Evolutionary conservation across 2,888 invertebrate genomes (phyloP).

Genomic region (Agapetus fuscipes): DNA sequence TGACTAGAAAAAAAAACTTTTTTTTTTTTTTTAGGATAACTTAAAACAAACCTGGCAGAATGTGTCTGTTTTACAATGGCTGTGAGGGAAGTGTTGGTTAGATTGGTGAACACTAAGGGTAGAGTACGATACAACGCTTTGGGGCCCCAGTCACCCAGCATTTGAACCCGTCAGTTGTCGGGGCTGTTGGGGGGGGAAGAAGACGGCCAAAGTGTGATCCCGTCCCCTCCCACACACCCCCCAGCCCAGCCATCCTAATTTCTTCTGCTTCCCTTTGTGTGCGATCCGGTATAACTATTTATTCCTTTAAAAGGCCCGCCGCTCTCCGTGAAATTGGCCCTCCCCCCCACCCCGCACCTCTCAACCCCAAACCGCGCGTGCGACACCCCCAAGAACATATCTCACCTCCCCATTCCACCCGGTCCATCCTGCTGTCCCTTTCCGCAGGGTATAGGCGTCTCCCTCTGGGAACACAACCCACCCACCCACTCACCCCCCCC

Average conservation of each 20-base stretch:
- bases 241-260: slow-evolving; percentile 13
- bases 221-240: not conserved
- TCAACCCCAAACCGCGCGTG: slow-evolving; percentile 6
- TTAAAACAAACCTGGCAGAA: no score
- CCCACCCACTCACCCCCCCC: not conserved
- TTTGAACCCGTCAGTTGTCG: not conserved
- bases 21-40: no score
- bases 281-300: slow-evolving; percentile 19
- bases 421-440: not conserved
- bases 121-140: no score
- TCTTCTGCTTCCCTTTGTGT: slow-evolving; percentile 20
- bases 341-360: slow-evolving; percentile 2
- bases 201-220: not conserved
- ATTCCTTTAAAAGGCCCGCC: slow-evolving; percentile 17
- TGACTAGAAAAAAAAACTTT: no score
- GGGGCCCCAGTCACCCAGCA: no score
- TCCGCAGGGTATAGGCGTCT: not conserved
- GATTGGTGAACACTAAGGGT: no score
- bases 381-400: no score
- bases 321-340: slow-evolving; percentile 17
- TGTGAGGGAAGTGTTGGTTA: no score
- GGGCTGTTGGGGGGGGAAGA: slow-evolving; percentile 3
- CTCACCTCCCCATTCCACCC: not conserved
- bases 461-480: not conserved
- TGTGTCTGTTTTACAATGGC: no score